phyloP scores from a whole-genome alignment of 2,797 vertebrate species.

The Paratrypauchen microcephalus region DNA sequence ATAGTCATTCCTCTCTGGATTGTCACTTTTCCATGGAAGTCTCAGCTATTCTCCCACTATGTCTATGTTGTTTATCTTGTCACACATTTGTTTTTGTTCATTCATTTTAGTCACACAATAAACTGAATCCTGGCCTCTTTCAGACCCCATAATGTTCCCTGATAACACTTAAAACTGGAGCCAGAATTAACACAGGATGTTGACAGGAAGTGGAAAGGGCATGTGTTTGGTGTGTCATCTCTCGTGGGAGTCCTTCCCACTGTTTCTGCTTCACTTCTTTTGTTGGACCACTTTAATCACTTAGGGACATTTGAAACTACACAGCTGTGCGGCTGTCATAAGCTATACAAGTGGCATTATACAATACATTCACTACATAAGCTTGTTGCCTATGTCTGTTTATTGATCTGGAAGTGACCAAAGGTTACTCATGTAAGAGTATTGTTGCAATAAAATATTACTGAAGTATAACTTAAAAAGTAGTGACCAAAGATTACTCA shows the following conservation, averaged over 20 bases:
- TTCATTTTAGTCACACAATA: neutral
- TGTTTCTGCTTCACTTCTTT: slow-evolving; percentile 30
- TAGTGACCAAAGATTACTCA: too few species aligned
- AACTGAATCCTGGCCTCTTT: neutral
- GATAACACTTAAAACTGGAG: slow-evolving; percentile 23
- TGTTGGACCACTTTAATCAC: slow-evolving; percentile 39
- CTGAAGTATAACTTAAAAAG: too few species aligned
- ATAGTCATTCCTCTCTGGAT: neutral
- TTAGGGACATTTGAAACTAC: slow-evolving; percentile 32
- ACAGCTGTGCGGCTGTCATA: slow-evolving; percentile 36
- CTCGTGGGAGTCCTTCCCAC: slow-evolving; percentile 30
- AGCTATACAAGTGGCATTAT: slow-evolving; percentile 6
- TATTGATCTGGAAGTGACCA: slow-evolving; percentile 8
- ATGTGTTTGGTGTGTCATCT: slow-evolving; percentile 28
- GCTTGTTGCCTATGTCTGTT: slow-evolving; percentile 4
- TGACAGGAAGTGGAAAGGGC: slow-evolving; percentile 40
- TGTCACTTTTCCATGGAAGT: neutral
- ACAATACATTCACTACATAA: neutral
- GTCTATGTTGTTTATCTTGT: neutral
- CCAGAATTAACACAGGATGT: slow-evolving; percentile 25
- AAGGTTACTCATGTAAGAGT: too few species aligned
- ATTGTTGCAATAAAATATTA: too few species aligned
- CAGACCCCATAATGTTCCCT: slow-evolving; percentile 16
- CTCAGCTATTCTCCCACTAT: neutral
- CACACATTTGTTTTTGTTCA: neutral